These are phyloP conservation scores for Callorhinus ursinus DNA, from an alignment of 2,113 vertebrate genomes.

Conservation along the genomic window DNA sequence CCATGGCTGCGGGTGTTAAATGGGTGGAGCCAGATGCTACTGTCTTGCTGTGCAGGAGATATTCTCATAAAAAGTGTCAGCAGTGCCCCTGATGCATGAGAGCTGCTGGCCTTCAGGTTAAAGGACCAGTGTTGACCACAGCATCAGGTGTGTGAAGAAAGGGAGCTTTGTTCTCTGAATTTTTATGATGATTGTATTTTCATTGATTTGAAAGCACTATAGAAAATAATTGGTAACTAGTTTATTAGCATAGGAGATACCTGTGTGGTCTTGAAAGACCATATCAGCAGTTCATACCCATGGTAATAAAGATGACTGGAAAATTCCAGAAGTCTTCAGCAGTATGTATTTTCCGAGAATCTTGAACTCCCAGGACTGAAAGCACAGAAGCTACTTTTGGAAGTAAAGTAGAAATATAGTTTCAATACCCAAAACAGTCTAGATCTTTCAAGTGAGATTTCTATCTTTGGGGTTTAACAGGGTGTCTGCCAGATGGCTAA, in stretches of 20 bases:
- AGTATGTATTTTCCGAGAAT: background rate
- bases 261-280: background rate
- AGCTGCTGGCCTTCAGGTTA: background rate
- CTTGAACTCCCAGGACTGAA: background rate
- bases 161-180: constrained; percentile 11
- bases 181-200: constrained; percentile 7
- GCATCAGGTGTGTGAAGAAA: background rate
- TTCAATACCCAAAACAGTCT: too few relatives aligned
- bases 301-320: background rate
- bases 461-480: background rate
- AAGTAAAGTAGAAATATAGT: background rate
- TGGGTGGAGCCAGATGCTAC: background rate
- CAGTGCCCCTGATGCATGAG: background rate
- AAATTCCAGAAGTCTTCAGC: background rate
- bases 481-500: background rate
- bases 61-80: background rate
- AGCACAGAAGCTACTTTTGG: background rate
- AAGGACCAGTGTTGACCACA: background rate
- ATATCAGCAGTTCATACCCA: background rate
- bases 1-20: background rate
- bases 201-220: background rate
- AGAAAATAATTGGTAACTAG: constrained; percentile 26
- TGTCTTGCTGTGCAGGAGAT: background rate
- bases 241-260: constrained; percentile 16
- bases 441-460: constrained; percentile 3